phyloP scores from a whole-genome alignment of 2,113 vertebrate species.

The Sphaerodactylus townsendi region DNA sequence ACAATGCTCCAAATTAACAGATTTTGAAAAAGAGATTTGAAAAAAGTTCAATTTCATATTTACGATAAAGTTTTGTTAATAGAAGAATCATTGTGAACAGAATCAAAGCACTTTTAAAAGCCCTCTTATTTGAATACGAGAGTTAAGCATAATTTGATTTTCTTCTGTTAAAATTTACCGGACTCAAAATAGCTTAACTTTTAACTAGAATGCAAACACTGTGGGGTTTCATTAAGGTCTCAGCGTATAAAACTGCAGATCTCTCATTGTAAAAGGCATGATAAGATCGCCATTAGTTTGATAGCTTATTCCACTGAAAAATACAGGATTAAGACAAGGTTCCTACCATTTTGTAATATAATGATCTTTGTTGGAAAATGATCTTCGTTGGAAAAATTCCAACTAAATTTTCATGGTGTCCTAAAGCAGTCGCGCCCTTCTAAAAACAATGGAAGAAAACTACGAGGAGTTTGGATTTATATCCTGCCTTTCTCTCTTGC shows the following conservation, averaged over 20 bases:
- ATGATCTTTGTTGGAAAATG: not conserved
- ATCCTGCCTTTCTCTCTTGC: too few species aligned
- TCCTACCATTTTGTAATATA: not conserved
- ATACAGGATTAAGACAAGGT: not conserved
- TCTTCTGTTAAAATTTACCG: not conserved
- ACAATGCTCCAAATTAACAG: too few species aligned
- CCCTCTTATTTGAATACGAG: not conserved
- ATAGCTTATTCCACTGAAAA: not conserved
- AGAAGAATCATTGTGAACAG: not conserved
- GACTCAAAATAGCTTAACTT: not conserved
- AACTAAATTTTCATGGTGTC: too few species aligned
- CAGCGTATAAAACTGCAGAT: not conserved
- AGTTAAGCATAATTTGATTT: not conserved
- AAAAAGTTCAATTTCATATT: too few species aligned
- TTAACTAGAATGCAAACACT: not conserved
- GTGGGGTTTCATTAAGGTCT: not conserved
- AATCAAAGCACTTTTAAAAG: not conserved
- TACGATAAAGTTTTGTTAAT: not conserved
- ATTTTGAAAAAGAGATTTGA: too few species aligned
- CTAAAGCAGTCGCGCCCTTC: too few species aligned
- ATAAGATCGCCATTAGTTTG: not conserved
- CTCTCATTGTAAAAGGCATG: not conserved
- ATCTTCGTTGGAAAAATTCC: not conserved
- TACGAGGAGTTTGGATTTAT: too few species aligned
- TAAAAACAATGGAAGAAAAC: too few species aligned